Percentiles rank a stretch among this genome's conserved stretches.
These are phyloP conservation scores for Adelges cooleyi DNA, from an alignment of 1,140 invertebrate genomes.

Conservation along the genomic window DNA sequence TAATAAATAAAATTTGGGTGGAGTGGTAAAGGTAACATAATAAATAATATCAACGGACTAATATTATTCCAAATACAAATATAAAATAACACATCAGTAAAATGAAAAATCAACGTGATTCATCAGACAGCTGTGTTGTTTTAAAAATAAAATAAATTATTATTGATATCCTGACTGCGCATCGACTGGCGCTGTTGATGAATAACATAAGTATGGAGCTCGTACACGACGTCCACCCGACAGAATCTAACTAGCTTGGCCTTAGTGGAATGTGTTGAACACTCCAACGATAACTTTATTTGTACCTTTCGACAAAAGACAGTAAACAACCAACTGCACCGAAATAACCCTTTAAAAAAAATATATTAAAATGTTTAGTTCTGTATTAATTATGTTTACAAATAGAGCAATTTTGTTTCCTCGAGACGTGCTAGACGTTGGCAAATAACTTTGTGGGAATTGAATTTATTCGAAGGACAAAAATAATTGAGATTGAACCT, in stretches of 20 bases:
- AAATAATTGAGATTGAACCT: too few species aligned
- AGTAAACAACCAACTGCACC: slow-evolving; percentile 88
- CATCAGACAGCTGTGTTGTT: neutral
- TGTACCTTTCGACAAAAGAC: slow-evolving; percentile 48
- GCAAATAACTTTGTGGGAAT: too few species aligned
- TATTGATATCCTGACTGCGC: neutral
- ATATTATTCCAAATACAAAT: neutral
- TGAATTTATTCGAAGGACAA: too few species aligned
- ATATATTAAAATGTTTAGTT: too few species aligned
- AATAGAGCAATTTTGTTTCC: too few species aligned
- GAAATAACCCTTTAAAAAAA: slow-evolving; percentile 66
- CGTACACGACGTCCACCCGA: neutral
- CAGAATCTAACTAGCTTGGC: neutral
- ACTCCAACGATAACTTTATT: neutral
- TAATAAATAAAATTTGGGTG: too few species aligned
- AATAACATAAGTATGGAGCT: neutral
- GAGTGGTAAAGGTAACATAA: slow-evolving; percentile 16
- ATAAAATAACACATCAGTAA: slow-evolving; percentile 16
- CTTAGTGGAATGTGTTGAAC: slow-evolving; percentile 8
- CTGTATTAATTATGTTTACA: too few species aligned
- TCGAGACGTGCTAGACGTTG: too few species aligned
- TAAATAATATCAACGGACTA: slow-evolving; percentile 5
- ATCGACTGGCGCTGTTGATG: neutral
- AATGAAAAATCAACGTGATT: neutral
- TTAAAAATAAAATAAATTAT: slow-evolving; percentile 24